Base-by-base conservation (phyloP, 2,113 vertebrate species). In the Albula goreensis region DNA sequence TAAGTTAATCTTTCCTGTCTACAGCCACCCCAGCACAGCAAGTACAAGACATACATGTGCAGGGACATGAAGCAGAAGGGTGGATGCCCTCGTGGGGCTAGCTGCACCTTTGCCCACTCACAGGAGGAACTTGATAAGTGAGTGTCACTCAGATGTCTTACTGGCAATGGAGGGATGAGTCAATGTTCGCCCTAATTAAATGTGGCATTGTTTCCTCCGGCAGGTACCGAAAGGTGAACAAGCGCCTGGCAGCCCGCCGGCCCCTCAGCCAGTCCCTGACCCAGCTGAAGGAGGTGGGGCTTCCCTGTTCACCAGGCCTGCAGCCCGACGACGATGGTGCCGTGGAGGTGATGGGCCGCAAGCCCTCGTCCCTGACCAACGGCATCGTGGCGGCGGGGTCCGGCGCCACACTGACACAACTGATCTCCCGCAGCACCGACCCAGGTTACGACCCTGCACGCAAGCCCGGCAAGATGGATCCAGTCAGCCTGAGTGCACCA, bases 31-130 rank as follows among this genome's bases (percentile, higher is more conserved):
- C 98, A 99, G 93, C 98, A 99, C 93, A 99, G 98, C 96, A 99
- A 99, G 90, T 99, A 99, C 89, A 99, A 99, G 94, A 99, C 98
- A 0, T 99, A 99, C 89, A 99, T 99, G 98, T 99, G 98, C 91
- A 95, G 98, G 79, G 98, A 99, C 92, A 99, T 99, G 98, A 99
- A 99, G 90, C 98, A 99, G 92, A 97, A 98, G 91, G 98, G 98
- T 89, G 98, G 98, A 52, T 99, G 98, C 92, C 98, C 98, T 82
- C 96, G 98, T 5, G 98, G 98, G 79, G 97, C 98, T 91, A 99
- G 98, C 96, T 99, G 98, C 89, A 99, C 98, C 81, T 99, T 99
- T 85, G 98, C 98, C 90, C 98, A 99, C 90, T 99, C 98, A 56
- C 98, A 99, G 94, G 98, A 99, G 93, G 98, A 99, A 92, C 96